phyloP scores from a whole-genome alignment of 2,113 vertebrate species.

The Anguilla rostrata region DNA sequence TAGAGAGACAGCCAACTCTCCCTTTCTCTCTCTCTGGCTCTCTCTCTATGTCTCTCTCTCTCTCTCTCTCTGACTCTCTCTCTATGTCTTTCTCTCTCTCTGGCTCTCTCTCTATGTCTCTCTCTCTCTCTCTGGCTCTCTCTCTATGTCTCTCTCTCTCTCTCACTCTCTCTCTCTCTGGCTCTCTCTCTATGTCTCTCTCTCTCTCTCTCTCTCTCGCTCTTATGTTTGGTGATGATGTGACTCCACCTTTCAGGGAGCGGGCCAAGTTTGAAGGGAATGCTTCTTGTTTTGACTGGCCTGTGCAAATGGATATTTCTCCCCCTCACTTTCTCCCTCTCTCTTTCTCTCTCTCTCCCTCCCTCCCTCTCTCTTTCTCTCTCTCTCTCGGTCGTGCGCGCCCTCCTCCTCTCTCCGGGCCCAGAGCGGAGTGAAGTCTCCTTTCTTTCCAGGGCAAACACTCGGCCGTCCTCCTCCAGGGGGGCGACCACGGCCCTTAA shows the following conservation, averaged over 20 bases:
- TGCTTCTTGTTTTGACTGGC: slow-evolving; percentile 25
- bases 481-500: slow-evolving; percentile 42
- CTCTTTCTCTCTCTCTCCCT: slow-evolving; percentile 3
- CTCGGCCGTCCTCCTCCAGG: slow-evolving; percentile 30
- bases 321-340: neutral
- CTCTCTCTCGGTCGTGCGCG: neutral
- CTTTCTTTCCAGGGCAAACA: slow-evolving; percentile 30
- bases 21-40: neutral
- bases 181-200: neutral
- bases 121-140: neutral
- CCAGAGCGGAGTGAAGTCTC: slow-evolving; percentile 1
- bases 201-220: neutral
- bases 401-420: slow-evolving; percentile 13
- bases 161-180: no score
- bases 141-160: neutral
- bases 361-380: neutral
- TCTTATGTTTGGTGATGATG: neutral
- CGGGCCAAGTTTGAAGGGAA: slow-evolving; percentile 12
- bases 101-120: neutral
- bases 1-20: neutral
- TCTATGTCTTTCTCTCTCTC: neutral
- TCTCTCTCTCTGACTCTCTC: neutral
- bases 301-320: slow-evolving; percentile 17
- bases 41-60: neutral
- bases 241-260: slow-evolving; percentile 15